Percentiles rank a stretch among this genome's conserved stretches.
phyloP scores from a whole-genome alignment of 1,140 invertebrate species.

The Heliconius melpomene region DNA sequence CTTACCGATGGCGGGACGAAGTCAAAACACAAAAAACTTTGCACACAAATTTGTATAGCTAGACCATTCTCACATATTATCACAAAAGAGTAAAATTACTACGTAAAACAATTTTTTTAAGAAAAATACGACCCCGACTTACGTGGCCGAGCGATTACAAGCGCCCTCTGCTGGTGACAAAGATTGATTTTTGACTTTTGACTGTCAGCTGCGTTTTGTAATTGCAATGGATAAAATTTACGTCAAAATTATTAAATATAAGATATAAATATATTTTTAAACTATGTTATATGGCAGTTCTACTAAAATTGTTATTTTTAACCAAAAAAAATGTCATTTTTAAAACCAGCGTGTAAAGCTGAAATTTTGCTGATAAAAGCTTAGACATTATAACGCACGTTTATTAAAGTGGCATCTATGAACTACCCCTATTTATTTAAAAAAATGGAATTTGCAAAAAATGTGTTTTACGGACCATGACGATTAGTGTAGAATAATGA shows the following conservation, averaged over 20 bases:
- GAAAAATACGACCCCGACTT: constrained; percentile 80
- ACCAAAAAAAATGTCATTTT: no score
- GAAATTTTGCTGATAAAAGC: no score
- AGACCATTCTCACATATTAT: constrained; percentile 76
- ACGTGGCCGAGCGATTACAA: constrained; percentile 77
- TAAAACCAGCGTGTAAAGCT: no score
- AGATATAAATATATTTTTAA: no score
- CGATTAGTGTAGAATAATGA: no score
- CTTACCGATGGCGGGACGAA: constrained; percentile 61
- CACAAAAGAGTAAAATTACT: constrained; percentile 62
- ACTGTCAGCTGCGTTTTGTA: constrained; percentile 57
- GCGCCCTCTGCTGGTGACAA: constrained; percentile 67
- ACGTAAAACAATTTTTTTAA: constrained; percentile 67
- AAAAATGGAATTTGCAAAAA: no score
- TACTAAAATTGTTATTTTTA: no score
- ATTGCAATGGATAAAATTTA: neutral
- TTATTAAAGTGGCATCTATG: no score
- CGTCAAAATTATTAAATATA: neutral
- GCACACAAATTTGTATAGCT: constrained; percentile 55
- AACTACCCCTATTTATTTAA: no score
- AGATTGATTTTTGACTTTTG: constrained; percentile 71
- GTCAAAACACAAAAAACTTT: constrained; percentile 60
- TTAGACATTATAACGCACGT: no score
- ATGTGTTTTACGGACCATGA: no score
- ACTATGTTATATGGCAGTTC: no score